phyloP scores from a whole-genome alignment of 2,797 vertebrate species.

The Kryptolebias ocellatus region DNA sequence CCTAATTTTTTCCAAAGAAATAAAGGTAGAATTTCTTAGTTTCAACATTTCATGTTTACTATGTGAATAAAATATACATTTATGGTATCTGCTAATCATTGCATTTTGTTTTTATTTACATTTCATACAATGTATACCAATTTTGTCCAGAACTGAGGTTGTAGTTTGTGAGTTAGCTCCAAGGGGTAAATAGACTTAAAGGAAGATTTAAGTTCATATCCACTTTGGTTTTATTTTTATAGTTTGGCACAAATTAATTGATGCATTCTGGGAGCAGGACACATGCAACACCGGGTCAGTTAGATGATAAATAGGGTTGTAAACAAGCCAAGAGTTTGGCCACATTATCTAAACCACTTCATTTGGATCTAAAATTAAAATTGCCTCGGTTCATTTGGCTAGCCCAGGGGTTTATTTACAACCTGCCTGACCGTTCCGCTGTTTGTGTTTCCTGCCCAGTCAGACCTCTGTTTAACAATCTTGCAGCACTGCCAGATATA shows the following conservation, averaged over 20 bases:
- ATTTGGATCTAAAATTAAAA: conserved; percentile 19
- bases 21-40: too few species aligned
- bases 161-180: background rate
- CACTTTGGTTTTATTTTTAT: background rate
- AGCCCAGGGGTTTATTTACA: conserved; percentile 43
- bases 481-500: conserved; percentile 54
- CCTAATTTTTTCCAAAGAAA: too few species aligned
- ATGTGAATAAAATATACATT: too few species aligned
- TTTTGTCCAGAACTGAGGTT: too few species aligned
- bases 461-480: conserved; percentile 41
- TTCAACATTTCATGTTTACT: too few species aligned
- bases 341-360: conserved; percentile 21
- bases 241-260: background rate
- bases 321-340: conserved; percentile 11
- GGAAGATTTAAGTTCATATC: background rate
- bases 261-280: background rate
- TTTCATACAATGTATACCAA: too few species aligned
- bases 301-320: conserved; percentile 11
- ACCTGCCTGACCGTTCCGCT: conserved; percentile 57
- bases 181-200: background rate
- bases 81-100: too few species aligned
- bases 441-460: conserved; percentile 48
- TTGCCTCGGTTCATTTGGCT: conserved; percentile 30
- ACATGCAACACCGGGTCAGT: background rate
- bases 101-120: too few species aligned